Percentiles rank a stretch among this genome's conserved stretches.
Evolutionary conservation across 2,113 vertebrate species (phyloP).

Genomic region (Raphicerus campestris): DNA sequence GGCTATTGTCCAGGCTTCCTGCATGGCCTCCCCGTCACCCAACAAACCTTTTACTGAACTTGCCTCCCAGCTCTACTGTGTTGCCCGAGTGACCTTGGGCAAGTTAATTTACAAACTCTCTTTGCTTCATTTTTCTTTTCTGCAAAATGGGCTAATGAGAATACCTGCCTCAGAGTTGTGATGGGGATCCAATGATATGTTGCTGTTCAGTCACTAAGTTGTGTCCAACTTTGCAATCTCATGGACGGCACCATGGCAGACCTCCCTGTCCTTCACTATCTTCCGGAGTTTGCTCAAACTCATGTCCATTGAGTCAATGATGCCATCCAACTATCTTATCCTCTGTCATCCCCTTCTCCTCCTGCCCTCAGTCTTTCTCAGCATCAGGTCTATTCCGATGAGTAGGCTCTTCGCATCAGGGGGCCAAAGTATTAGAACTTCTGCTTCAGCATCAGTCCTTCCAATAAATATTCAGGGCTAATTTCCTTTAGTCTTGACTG

Average conservation of each 20-base stretch:
- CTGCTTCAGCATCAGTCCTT: background rate
- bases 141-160: background rate
- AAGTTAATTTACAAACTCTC: background rate
- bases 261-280: background rate
- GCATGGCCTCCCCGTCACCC: rapidly evolving
- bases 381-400: background rate
- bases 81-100: background rate
- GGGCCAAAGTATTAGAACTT: background rate
- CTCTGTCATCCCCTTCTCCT: background rate
- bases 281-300: background rate
- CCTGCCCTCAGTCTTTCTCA: background rate
- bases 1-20: background rate
- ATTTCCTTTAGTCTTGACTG: background rate
- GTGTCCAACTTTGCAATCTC: background rate
- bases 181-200: background rate
- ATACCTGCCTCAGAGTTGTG: background rate
- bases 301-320: background rate
- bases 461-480: background rate
- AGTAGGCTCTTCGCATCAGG: background rate
- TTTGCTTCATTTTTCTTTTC: background rate
- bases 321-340: background rate
- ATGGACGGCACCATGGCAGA: background rate
- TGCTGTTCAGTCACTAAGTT: background rate
- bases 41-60: background rate
- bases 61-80: no score